Percentiles rank a stretch among this genome's conserved stretches.
These are phyloP conservation scores for Gobius niger DNA, from an alignment of 2,113 vertebrate species.

Conservation along the genomic window DNA sequence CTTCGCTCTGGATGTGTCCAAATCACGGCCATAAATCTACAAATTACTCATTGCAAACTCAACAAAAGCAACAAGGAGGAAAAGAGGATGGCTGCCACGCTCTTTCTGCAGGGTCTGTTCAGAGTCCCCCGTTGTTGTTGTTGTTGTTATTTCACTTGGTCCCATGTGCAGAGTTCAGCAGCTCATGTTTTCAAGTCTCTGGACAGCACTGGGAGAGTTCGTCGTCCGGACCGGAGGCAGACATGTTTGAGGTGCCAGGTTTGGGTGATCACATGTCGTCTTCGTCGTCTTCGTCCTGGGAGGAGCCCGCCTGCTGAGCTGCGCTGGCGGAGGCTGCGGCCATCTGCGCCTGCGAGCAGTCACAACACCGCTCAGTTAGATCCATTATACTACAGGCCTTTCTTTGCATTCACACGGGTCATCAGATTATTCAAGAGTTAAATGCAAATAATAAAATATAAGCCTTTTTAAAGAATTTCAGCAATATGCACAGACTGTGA, in stretches of 20 bases:
- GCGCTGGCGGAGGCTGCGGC: conserved; percentile 92
- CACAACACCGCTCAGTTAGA: neutral
- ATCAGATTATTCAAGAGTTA: too few species aligned
- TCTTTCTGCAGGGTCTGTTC: conserved; percentile 27
- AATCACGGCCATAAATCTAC: neutral
- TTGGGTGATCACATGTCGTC: conserved; percentile 90
- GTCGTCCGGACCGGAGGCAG: neutral
- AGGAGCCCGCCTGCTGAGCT: conserved; percentile 91
- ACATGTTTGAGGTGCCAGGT: conserved; percentile 45
- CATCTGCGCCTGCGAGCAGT: conserved; percentile 81
- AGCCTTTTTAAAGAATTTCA: too few species aligned
- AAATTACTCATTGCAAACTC: neutral
- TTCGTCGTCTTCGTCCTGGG: conserved; percentile 98
- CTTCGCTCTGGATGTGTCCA: conserved; percentile 14
- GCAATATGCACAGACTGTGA: too few species aligned
- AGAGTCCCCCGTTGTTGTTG: conserved; percentile 2
- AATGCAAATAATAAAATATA: too few species aligned
- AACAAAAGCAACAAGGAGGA: neutral
- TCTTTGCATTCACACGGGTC: too few species aligned
- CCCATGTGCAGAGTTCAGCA: conserved; percentile 35
- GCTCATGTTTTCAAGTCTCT: conserved; percentile 34
- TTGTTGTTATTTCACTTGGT: conserved; percentile 40
- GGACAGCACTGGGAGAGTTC: conserved; percentile 19
- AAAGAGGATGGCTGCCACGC: conserved; percentile 23
- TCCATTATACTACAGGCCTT: too few species aligned